Conservation (phyloP, 2,888 invertebrate genomes). For the Colostygia pectinataria region DNA sequence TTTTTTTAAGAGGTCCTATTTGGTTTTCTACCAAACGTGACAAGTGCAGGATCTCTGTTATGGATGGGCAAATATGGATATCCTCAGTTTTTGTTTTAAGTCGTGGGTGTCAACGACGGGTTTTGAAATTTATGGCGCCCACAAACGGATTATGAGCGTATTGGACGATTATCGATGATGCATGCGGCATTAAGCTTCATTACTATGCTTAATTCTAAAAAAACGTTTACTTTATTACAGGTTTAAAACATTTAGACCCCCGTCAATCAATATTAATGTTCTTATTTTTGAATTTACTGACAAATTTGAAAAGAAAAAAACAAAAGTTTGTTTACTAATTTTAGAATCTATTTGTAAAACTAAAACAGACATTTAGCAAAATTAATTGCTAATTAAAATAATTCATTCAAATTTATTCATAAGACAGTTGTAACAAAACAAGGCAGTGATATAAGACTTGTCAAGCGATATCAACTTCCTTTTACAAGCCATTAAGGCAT, state of each 20-base stretch:
- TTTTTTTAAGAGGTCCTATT: slow-evolving; percentile 68
- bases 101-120: slow-evolving; percentile 54
- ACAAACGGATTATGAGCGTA: slow-evolving; percentile 47
- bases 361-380: neutral
- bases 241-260: slow-evolving; percentile 14
- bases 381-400: slow-evolving; percentile 6
- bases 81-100: slow-evolving; percentile 63
- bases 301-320: slow-evolving; percentile 17
- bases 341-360: slow-evolving; percentile 3
- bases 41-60: slow-evolving; percentile 76
- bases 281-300: slow-evolving; percentile 14
- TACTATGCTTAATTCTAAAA: slow-evolving; percentile 22
- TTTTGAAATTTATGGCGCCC: slow-evolving; percentile 51
- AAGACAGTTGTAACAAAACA: slow-evolving; percentile 15
- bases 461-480: slow-evolving; percentile 34
- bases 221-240: slow-evolving; percentile 25
- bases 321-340: neutral
- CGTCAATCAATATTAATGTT: slow-evolving; percentile 18
- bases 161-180: slow-evolving; percentile 37
- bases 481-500: slow-evolving; percentile 33
- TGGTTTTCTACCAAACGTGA: slow-evolving; percentile 77
- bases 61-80: slow-evolving; percentile 69
- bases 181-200: slow-evolving; percentile 38
- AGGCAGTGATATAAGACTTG: slow-evolving; percentile 28
- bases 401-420: slow-evolving; percentile 18